phyloP scores from a whole-genome alignment of 1,140 invertebrate genomes.

The Heliconius melpomene region DNA sequence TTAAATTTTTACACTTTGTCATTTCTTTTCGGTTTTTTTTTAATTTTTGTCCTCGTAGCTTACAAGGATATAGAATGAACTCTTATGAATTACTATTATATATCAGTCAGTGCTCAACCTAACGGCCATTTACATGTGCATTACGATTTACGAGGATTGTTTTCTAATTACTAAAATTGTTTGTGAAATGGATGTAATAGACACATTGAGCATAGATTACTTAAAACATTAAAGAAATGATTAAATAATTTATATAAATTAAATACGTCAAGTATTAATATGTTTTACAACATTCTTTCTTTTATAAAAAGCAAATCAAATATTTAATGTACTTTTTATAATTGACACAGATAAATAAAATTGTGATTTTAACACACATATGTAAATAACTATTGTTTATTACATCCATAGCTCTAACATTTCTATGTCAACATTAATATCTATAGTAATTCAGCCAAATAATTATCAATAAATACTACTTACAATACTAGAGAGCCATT shows the following conservation, averaged over 20 bases:
- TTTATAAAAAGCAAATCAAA: too few relatives aligned
- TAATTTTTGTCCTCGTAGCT: conserved; percentile 17
- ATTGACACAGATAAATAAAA: neutral
- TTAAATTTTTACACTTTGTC: conserved; percentile 30
- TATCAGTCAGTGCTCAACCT: conserved; percentile 22
- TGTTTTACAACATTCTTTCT: neutral
- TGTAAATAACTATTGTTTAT: neutral
- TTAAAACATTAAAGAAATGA: neutral
- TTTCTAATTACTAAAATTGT: neutral
- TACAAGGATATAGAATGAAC: conserved; percentile 23
- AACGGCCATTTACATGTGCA: conserved; percentile 19
- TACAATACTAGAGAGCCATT: conserved; percentile 44
- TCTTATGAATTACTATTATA: conserved; percentile 4
- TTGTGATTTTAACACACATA: neutral
- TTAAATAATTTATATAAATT: neutral
- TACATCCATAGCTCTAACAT: conserved; percentile 11
- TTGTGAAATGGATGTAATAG: conserved; percentile 5
- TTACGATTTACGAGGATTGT: conserved; percentile 10
- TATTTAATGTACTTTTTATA: neutral
- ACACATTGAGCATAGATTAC: neutral
- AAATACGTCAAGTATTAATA: neutral
- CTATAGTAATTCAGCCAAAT: conserved; percentile 11
- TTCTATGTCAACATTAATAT: conserved; percentile 15
- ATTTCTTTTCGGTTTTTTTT: conserved; percentile 26
- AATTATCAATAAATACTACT: conserved; percentile 49